Conservation (phyloP, 1,140 invertebrate species). For the Orchesella cincta region DNA sequence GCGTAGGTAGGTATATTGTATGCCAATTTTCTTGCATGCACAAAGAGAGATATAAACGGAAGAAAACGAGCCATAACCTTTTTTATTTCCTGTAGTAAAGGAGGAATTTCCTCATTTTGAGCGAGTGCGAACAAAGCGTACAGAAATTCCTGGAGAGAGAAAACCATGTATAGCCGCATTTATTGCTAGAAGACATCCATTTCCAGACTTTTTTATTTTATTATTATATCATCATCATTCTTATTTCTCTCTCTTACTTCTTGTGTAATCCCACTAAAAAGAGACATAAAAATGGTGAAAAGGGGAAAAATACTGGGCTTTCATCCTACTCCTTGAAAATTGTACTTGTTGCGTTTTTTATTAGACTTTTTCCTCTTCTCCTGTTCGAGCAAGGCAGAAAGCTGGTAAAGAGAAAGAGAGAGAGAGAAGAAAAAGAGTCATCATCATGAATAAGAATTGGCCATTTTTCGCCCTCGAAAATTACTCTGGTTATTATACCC, state of each 20-base stretch:
- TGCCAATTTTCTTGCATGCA: too few species aligned
- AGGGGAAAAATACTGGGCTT: background rate
- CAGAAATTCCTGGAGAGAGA: background rate
- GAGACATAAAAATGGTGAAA: background rate
- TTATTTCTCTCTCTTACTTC: background rate
- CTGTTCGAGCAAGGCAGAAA: background rate
- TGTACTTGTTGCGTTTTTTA: constrained; percentile 24
- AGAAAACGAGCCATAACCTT: background rate
- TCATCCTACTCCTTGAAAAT: background rate
- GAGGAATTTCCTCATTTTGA: background rate
- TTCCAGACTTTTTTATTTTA: constrained; percentile 1
- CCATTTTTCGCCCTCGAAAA: constrained; percentile 27
- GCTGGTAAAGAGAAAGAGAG: background rate
- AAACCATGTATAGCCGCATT: background rate
- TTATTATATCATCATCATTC: constrained; percentile 19
- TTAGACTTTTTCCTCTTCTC: constrained; percentile 10
- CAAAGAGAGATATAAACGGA: background rate
- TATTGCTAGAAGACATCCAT: background rate
- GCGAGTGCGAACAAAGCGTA: background rate
- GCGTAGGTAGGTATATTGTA: too few species aligned
- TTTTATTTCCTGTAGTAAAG: background rate
- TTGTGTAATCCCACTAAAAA: constrained; percentile 18
- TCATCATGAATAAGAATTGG: constrained; percentile 30
- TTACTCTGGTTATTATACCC: constrained; percentile 22
- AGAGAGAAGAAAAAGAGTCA: constrained; percentile 11